These are phyloP conservation scores for Galerucella pusilla DNA, from an alignment of 2,888 invertebrate genomes.

Conservation along the genomic window DNA sequence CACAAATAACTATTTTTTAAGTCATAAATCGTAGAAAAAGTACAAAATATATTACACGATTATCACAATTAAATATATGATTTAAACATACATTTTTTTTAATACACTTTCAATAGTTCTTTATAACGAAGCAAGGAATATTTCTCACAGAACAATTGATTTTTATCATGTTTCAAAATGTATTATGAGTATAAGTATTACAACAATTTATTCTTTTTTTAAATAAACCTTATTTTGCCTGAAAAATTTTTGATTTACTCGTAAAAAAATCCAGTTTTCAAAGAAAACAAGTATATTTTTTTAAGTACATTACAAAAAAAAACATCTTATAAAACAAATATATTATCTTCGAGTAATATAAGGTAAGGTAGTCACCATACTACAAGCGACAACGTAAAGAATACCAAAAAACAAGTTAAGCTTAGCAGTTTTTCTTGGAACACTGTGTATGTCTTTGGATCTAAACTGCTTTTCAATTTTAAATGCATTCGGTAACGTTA, in stretches of 20 bases:
- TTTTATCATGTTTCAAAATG: not conserved
- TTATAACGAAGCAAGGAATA: constrained; percentile 89
- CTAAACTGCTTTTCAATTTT: constrained; percentile 90
- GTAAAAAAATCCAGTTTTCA: constrained; percentile 1
- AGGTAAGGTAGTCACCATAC: constrained; percentile 75
- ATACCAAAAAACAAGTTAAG: constrained; percentile 92
- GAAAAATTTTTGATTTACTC: not conserved
- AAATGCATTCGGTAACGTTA: constrained; percentile 90
- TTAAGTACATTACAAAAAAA: constrained; percentile 19
- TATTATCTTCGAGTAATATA: constrained; percentile 66
- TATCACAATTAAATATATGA: too few relatives aligned
- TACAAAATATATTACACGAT: too few relatives aligned
- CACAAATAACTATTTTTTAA: too few relatives aligned
- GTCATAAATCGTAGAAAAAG: too few relatives aligned
- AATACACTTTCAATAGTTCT: too few relatives aligned
- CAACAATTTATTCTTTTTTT: constrained; percentile 3
- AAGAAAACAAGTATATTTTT: constrained; percentile 2
- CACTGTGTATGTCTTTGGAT: constrained; percentile 79
- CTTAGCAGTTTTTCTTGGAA: constrained; percentile 90
- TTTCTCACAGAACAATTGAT: constrained; percentile 53
- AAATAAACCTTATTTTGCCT: constrained; percentile 9
- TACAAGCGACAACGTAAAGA: constrained; percentile 87
- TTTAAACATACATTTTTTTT: too few relatives aligned
- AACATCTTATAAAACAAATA: not conserved
- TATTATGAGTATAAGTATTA: constrained; percentile 15